phyloP scores from a whole-genome alignment of 2,888 invertebrate species.

The Meiosimyza platycephala region DNA sequence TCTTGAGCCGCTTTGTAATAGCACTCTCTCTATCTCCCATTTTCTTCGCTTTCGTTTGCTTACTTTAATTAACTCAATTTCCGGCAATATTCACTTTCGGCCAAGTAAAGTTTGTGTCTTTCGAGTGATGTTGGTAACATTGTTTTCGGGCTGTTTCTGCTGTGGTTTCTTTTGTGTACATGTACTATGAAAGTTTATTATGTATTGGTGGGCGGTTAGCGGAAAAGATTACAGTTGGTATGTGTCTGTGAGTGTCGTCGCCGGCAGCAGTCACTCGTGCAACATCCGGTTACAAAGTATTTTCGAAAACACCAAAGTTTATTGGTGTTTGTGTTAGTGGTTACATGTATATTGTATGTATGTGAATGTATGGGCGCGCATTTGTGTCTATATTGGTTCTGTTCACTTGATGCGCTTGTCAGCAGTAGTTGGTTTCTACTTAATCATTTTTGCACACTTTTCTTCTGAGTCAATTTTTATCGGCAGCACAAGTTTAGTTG shows the following conservation, averaged over 20 bases:
- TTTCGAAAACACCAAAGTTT: too few species aligned
- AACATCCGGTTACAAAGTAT: background rate
- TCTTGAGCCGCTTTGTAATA: background rate
- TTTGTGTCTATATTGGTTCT: background rate
- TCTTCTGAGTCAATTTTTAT: conserved; percentile 2
- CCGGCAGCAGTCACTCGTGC: background rate
- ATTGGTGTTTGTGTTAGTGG: background rate
- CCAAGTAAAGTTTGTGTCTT: background rate
- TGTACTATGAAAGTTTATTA: too few species aligned
- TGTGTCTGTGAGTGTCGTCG: background rate
- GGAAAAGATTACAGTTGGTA: too few species aligned
- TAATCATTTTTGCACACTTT: conserved; percentile 23
- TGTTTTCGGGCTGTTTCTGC: conserved; percentile 1
- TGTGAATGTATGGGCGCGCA: background rate
- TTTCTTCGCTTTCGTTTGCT: background rate
- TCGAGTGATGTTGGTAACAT: conserved; percentile 7
- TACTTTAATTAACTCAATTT: conserved; percentile 29
- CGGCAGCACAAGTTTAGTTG: conserved; percentile 1
- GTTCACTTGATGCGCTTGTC: background rate
- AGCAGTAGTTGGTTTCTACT: background rate
- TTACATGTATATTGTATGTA: too few species aligned
- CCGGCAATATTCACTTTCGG: conserved; percentile 8
- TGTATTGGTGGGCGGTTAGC: too few species aligned
- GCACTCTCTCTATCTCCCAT: background rate
- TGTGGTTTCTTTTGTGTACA: background rate